Evolutionary conservation across 2,113 vertebrate species (phyloP).

Genomic region (Sinocyclocheilus maitianheensis): DNA sequence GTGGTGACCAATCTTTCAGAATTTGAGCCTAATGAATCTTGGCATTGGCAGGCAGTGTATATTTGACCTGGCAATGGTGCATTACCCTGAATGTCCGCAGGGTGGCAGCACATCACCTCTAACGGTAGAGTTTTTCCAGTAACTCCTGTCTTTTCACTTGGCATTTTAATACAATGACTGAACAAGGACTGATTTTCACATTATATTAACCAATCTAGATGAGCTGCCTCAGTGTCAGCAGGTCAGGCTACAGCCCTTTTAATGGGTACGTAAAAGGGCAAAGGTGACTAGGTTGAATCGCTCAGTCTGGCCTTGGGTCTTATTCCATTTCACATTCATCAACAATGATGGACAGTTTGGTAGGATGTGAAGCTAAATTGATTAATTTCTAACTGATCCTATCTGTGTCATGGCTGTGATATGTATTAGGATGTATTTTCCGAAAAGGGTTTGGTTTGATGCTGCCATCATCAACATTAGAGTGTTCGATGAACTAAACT

Average conservation of each 20-base stretch:
- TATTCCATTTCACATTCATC: slow-evolving; percentile 33
- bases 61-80: neutral
- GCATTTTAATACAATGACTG: neutral
- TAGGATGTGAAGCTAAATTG: neutral
- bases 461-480: neutral
- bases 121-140: neutral
- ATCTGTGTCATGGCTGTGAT: neutral
- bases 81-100: neutral
- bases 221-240: neutral
- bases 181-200: neutral
- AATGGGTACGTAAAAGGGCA: slow-evolving; percentile 25
- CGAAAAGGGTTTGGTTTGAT: neutral
- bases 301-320: neutral
- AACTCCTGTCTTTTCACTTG: neutral
- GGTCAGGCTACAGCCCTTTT: neutral
- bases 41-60: too few species aligned
- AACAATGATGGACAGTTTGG: slow-evolving; percentile 8
- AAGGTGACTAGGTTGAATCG: slow-evolving; percentile 9
- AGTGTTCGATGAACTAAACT: neutral
- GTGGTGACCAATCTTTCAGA: too few species aligned
- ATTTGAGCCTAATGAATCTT: too few species aligned
- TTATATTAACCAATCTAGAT: neutral
- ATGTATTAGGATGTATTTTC: neutral
- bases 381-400: neutral
- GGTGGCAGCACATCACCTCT: slow-evolving; percentile 19